Evolutionary conservation across 2,888 invertebrate species (phyloP).

Genomic region (Tetragonula carbonaria): DNA sequence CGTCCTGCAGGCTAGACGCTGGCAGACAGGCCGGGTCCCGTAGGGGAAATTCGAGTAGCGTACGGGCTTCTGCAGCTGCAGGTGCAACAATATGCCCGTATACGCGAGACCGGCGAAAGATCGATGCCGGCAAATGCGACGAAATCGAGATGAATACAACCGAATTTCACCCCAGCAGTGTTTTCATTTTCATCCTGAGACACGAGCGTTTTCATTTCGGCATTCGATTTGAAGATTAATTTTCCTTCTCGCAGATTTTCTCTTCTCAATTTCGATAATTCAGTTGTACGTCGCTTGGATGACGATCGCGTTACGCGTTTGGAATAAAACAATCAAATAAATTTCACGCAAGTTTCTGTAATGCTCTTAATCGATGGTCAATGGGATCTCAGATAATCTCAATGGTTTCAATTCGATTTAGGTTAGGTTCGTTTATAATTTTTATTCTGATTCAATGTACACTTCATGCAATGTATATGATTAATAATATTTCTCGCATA

Average conservation of each 20-base stretch:
- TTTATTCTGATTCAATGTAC: no score
- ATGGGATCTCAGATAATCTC: no score
- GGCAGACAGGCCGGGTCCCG: conserved; percentile 11
- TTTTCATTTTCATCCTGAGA: background rate
- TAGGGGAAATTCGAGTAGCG: conserved; percentile 59
- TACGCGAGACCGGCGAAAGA: background rate
- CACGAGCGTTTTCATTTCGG: background rate
- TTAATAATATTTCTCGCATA: no score
- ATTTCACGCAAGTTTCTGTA: background rate
- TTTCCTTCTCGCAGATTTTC: background rate
- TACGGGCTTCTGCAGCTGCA: conserved; percentile 57
- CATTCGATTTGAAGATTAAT: background rate
- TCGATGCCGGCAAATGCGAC: background rate
- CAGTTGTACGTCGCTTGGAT: background rate
- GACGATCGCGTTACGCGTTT: background rate
- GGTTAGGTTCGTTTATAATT: no score
- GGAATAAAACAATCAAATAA: background rate
- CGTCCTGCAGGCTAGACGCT: conserved; percentile 13
- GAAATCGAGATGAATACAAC: conserved; percentile 30
- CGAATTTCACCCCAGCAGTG: conserved; percentile 18
- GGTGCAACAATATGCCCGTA: conserved; percentile 67
- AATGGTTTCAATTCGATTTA: no score
- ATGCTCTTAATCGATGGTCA: background rate
- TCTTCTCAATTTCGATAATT: background rate
- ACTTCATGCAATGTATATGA: no score